These are phyloP conservation scores for Drosophila aff. DNA, from an alignment of 1,140 invertebrate genomes.

Conservation along the genomic window DNA sequence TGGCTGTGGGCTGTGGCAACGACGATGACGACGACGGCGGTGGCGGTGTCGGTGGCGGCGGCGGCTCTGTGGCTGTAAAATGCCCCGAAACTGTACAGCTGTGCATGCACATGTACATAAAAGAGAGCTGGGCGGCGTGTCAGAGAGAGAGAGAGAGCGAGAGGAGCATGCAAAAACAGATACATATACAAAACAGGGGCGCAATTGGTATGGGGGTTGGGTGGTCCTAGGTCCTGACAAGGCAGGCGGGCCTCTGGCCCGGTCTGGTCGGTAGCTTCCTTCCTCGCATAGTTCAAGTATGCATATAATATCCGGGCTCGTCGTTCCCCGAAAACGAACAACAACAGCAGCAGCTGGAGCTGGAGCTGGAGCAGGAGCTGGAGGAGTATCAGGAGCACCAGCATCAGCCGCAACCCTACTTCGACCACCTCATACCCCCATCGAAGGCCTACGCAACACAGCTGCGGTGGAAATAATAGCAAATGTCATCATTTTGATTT, in stretches of 20 bases:
- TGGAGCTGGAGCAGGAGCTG: not conserved
- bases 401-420: constrained; percentile 9
- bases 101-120: constrained; percentile 77
- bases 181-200: constrained; percentile 75
- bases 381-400: constrained; percentile 30
- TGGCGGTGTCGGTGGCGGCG: constrained; percentile 35
- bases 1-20: constrained; percentile 32
- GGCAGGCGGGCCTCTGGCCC: constrained; percentile 19
- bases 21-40: constrained; percentile 39
- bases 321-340: constrained; percentile 74
- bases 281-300: constrained; percentile 82
- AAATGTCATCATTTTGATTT: constrained; percentile 22
- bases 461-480: constrained; percentile 45
- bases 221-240: constrained; percentile 5
- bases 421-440: constrained; percentile 1
- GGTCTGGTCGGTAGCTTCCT: constrained; percentile 61
- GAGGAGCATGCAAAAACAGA: constrained; percentile 70
- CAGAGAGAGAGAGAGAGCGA: constrained; percentile 21
- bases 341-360: constrained; percentile 42
- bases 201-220: not conserved
- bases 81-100: constrained; percentile 79
- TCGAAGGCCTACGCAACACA: constrained; percentile 58
- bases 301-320: constrained; percentile 81
- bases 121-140: constrained; percentile 13
- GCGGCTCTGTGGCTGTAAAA: constrained; percentile 77